phyloP scores from a whole-genome alignment of 2,888 invertebrate species.

The Caenorhabditis angaria region DNA sequence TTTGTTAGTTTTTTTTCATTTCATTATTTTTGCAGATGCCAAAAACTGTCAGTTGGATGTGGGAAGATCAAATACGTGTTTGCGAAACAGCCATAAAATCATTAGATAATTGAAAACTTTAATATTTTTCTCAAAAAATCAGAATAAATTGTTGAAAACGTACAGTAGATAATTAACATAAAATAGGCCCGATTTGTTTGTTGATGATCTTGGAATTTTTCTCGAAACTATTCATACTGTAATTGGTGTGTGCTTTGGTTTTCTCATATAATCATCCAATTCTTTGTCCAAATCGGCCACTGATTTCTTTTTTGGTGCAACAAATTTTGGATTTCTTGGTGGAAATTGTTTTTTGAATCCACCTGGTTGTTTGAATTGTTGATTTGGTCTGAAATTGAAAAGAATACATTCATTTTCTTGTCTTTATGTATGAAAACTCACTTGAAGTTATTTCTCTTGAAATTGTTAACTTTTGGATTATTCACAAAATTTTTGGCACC shows the following conservation, averaged over 20 bases:
- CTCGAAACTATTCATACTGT: conserved; percentile 1
- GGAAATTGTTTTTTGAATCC: conserved; percentile 6
- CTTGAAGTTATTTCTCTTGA: not conserved
- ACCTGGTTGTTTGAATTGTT: not conserved
- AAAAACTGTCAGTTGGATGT: conserved; percentile 45
- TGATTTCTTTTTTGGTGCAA: conserved; percentile 36
- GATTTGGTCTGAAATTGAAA: conserved; percentile 19
- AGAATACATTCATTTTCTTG: not conserved
- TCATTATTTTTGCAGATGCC: conserved; percentile 31
- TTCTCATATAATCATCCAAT: conserved; percentile 59
- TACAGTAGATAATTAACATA: not conserved
- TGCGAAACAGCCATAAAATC: conserved; percentile 29
- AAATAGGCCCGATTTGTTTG: not conserved
- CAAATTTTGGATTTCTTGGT: not conserved
- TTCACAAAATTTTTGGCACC: conserved; percentile 13
- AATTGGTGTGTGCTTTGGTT: conserved; percentile 50
- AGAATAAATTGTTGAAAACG: not conserved
- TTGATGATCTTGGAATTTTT: not conserved
- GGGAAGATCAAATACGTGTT: conserved; percentile 51
- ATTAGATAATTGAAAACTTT: conserved; percentile 4
- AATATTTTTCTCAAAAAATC: not conserved
- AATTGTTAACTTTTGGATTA: not conserved
- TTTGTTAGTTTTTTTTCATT: no score
- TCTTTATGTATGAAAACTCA: not conserved
- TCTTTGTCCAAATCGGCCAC: conserved; percentile 57